A percentile compares a stretch with the other conserved stretches of the same genome.
phyloP scores from a whole-genome alignment of 2,797 vertebrate species.

The Parauchenoglanis punctatus region DNA sequence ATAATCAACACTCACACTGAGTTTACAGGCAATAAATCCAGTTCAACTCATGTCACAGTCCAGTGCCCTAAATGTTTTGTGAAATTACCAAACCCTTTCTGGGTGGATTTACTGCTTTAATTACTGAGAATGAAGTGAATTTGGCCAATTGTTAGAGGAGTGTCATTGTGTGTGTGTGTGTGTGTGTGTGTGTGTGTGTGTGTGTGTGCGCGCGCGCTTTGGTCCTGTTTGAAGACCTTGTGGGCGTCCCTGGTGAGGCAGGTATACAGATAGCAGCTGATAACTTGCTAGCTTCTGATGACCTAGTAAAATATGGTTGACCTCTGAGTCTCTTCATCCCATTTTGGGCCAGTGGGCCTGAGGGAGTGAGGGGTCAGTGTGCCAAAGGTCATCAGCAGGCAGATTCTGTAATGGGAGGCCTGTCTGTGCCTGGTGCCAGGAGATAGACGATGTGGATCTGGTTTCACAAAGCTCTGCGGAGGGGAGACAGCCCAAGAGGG shows the following conservation, averaged over 20 bases:
- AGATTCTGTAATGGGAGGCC: conserved; percentile 69
- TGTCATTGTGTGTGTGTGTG: background rate
- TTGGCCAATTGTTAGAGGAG: background rate
- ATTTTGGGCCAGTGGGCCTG: conserved; percentile 64
- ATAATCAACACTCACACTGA: conserved; percentile 39
- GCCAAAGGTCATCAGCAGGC: conserved; percentile 71
- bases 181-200: no score
- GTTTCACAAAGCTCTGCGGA: conserved; percentile 71
- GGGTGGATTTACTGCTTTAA: conserved; percentile 54
- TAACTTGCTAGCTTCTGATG: conserved; percentile 65
- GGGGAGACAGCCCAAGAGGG: conserved; percentile 46
- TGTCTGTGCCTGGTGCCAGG: conserved; percentile 68
- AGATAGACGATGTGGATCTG: conserved; percentile 72
- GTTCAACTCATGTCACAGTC: conserved; percentile 14
- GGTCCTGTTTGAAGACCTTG: conserved; percentile 62
- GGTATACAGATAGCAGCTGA: conserved; percentile 70
- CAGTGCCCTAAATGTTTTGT: conserved; percentile 31
- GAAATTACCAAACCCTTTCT: conserved; percentile 37
- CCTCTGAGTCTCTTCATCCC: conserved; percentile 57
- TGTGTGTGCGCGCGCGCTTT: conserved; percentile 7
- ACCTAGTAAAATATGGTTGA: conserved; percentile 67
- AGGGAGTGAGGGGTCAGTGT: conserved; percentile 46
- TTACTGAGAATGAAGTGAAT: conserved; percentile 47
- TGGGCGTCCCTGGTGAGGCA: conserved; percentile 61
- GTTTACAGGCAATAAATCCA: conserved; percentile 23